phyloP scores from a whole-genome alignment of 2,888 invertebrate genomes.

The Drosophila kuntzei region DNA sequence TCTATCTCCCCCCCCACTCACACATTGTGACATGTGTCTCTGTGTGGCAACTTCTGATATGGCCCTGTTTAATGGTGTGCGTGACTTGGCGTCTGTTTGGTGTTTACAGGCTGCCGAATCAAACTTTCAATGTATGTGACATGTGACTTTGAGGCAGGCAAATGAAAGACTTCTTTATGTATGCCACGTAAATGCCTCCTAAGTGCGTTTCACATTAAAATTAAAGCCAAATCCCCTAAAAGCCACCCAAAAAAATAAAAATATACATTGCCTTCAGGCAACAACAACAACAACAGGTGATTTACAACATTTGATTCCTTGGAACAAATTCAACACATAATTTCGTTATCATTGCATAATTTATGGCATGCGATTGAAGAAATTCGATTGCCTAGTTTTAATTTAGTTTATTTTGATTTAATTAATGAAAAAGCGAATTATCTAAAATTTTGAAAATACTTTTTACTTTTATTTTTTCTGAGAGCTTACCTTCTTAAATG shows the following conservation, averaged over 20 bases:
- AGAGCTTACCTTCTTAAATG: background rate
- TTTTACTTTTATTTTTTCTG: background rate
- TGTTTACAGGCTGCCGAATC: conserved; percentile 71
- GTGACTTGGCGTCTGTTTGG: conserved; percentile 66
- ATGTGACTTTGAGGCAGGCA: conserved; percentile 47
- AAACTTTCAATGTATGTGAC: conserved; percentile 70
- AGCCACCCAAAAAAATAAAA: conserved; percentile 13
- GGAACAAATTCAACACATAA: conserved; percentile 8
- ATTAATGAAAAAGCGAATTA: too few relatives aligned
- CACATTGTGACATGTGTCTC: conserved; percentile 54
- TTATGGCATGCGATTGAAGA: conserved; percentile 32
- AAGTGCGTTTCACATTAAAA: conserved; percentile 56
- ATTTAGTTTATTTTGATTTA: conserved; percentile 34
- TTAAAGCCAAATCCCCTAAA: conserved; percentile 36
- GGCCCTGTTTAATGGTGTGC: conserved; percentile 40
- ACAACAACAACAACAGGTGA: conserved; percentile 19
- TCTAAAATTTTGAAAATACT: too few relatives aligned
- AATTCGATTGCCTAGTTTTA: conserved; percentile 41
- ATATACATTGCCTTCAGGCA: background rate
- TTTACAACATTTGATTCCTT: conserved; percentile 7
- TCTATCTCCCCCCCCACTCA: background rate
- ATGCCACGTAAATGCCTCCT: conserved; percentile 55
- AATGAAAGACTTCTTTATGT: conserved; percentile 40
- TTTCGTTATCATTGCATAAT: conserved; percentile 35
- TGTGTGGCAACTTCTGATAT: conserved; percentile 32